These are phyloP conservation scores for Odontocolon sp. DNA, from an alignment of 2,888 invertebrate species.

Conservation along the genomic window DNA sequence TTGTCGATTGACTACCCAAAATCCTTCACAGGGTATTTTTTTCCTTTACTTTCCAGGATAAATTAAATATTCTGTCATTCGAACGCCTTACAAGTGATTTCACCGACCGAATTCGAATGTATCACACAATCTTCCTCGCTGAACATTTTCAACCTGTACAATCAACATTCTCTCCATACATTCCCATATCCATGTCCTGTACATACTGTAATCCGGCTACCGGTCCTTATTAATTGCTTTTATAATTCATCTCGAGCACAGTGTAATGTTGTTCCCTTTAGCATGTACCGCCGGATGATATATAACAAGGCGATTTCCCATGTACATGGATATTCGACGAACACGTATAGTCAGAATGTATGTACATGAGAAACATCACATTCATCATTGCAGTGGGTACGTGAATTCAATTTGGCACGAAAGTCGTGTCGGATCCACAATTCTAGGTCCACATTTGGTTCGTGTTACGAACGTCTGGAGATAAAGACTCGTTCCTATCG, in stretches of 20 bases:
- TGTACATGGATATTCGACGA: neutral
- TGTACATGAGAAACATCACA: too few species aligned
- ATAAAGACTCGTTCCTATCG: slow-evolving; percentile 56
- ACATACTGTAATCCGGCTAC: slow-evolving; percentile 61
- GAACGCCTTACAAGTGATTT: slow-evolving; percentile 2
- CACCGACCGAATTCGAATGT: neutral
- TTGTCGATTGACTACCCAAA: too few species aligned
- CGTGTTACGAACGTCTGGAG: slow-evolving; percentile 39
- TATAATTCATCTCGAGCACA: slow-evolving; percentile 65
- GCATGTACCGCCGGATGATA: neutral
- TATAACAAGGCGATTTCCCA: neutral
- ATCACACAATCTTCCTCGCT: neutral
- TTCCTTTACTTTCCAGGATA: too few species aligned
- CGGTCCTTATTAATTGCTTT: slow-evolving; percentile 71
- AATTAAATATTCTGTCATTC: too few species aligned
- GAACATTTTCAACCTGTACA: neutral
- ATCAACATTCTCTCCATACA: slow-evolving; percentile 6
- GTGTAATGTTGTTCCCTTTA: neutral
- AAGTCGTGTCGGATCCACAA: too few species aligned
- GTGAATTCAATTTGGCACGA: too few species aligned
- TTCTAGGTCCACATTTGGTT: neutral
- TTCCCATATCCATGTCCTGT: neutral
- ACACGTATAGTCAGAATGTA: too few species aligned
- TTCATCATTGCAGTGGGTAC: too few species aligned
- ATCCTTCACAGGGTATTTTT: too few species aligned